Conservation (phyloP, 2,888 invertebrate genomes). For the Chloromyia formosa region DNA sequence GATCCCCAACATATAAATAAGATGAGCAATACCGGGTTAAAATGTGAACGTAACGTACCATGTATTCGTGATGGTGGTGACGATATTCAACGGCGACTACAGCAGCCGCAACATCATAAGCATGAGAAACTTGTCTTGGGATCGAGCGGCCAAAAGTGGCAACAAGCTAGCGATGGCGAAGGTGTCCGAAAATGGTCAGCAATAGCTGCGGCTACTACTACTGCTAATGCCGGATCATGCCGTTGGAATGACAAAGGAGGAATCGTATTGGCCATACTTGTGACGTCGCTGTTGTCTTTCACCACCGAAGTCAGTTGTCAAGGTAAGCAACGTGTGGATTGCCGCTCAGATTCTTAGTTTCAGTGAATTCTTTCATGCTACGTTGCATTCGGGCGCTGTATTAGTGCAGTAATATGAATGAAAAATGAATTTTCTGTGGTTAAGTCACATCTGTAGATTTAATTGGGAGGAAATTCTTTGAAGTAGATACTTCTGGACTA, state of each 20-base stretch:
- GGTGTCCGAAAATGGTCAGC: conserved; percentile 20
- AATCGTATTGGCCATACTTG: conserved; percentile 44
- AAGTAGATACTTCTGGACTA: too few species aligned
- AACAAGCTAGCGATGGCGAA: not conserved
- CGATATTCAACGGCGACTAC: not conserved
- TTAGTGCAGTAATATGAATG: too few species aligned
- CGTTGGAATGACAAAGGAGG: conserved; percentile 44
- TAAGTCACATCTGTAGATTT: too few species aligned
- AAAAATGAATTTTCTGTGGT: too few species aligned
- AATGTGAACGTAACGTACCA: conserved; percentile 18
- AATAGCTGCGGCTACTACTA: conserved; percentile 22
- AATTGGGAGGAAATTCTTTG: too few species aligned
- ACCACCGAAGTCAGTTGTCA: conserved; percentile 50
- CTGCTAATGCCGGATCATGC: conserved; percentile 38
- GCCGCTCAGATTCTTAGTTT: not conserved
- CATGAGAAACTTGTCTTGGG: conserved; percentile 35
- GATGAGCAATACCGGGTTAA: not conserved
- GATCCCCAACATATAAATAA: conserved; percentile 5
- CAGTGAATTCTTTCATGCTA: conserved; percentile 23
- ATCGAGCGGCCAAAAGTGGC: conserved; percentile 29
- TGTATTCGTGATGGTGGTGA: not conserved
- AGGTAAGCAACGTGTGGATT: conserved; percentile 48
- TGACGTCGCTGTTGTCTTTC: conserved; percentile 48
- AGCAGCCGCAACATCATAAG: not conserved
- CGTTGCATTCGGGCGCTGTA: not conserved